These are phyloP conservation scores for Seriola dumerili DNA, from an alignment of 2,113 vertebrate genomes.

Conservation along the genomic window DNA sequence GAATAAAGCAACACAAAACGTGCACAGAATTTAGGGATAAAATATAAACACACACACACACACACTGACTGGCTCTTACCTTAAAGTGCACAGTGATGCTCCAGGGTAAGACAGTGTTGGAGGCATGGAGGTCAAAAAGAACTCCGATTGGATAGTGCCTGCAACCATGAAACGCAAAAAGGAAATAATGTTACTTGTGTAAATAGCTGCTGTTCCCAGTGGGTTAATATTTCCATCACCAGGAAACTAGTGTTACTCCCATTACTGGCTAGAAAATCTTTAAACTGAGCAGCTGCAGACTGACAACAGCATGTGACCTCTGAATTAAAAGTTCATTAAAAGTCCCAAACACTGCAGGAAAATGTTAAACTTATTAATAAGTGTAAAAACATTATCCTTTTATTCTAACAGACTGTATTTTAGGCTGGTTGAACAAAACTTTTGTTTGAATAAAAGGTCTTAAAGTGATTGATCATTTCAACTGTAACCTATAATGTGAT, in stretches of 20 bases:
- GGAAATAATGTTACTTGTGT: neutral
- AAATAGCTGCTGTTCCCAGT: neutral
- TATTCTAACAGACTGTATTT: no score
- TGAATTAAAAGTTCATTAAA: no score
- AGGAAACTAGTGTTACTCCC: neutral
- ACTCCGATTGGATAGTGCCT: slow-evolving; percentile 99
- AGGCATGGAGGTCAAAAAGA: slow-evolving; percentile 96
- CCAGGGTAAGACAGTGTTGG: slow-evolving; percentile 95
- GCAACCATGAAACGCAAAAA: slow-evolving; percentile 47
- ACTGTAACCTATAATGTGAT: neutral
- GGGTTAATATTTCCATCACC: neutral
- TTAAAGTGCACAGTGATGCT: slow-evolving; percentile 98
- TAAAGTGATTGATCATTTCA: neutral
- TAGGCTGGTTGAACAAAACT: neutral
- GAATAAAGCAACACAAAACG: neutral
- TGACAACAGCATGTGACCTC: no score
- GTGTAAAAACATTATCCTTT: no score
- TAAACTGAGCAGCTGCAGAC: no score
- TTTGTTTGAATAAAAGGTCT: neutral
- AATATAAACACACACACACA: neutral
- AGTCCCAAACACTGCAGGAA: no score
- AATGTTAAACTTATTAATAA: no score
- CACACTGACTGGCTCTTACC: slow-evolving; percentile 80
- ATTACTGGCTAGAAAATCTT: no score
- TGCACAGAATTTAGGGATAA: neutral